Base-by-base conservation (phyloP, 1,140 invertebrate species). In the Whitmania pigra region DNA sequence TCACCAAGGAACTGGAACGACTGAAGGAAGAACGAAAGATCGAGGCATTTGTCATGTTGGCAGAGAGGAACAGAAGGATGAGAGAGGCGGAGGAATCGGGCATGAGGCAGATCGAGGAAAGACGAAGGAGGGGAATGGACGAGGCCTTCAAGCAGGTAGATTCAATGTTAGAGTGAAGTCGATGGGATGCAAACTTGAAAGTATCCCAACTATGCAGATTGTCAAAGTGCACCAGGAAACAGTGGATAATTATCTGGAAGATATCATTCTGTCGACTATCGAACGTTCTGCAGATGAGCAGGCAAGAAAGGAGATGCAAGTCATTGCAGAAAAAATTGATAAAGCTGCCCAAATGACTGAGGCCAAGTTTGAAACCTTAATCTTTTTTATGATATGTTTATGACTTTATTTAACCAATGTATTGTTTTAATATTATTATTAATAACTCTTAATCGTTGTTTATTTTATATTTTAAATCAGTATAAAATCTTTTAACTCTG, bases 51-150 rank as follows among this genome's bases (percentile, higher is more conserved):
- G 86, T 86, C 27, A 83, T 89, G 76, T 74, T 89, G 53, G 86
- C 85, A 75, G 88, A 89, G 76, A 80, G 87, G 68, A 86, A 88
- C 75, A 84, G 88, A 73, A 78, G 85, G 31, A 85, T 86, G 77
- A 82, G 87, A n/a, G 88, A 90, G 80, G 88, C 88, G 0, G 86
- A 85, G 54, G 88, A 90, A 80, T 87, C 86, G 57, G 88, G 88
- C 1, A 82, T 85, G 71, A 80, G 88, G 53, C 88, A 90, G 79
- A 81, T 85, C 55, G 88, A 90, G 77, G 84, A 87, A 72, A 83
- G 87, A 74, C 80, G 87, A 29, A 80, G 88, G 55, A 79, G 85
- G 71, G 88, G 89, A 80, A 86, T 89, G 68, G 88, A 90, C 76
- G 88, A 90, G 81, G 87, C 90, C 77, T 90, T 89, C 77, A 87